Conservation (phyloP, 2,797 vertebrate species). For the Galago senegalensis region DNA sequence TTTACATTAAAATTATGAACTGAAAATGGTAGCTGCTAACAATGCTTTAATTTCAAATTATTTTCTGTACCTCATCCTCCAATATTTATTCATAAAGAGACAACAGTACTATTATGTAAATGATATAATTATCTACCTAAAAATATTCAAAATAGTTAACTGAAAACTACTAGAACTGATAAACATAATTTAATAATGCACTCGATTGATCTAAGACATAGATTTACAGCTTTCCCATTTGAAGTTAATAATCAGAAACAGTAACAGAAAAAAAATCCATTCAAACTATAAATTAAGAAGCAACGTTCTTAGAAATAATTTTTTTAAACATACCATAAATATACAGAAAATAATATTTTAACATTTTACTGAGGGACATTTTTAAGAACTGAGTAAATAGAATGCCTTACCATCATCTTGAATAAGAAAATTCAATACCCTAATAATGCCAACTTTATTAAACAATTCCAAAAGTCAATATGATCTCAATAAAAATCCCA, state of each 20-base stretch:
- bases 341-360: background rate
- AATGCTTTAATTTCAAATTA: background rate
- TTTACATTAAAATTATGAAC: constrained; percentile 40
- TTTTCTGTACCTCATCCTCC: background rate
- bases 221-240: background rate
- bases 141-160: constrained; percentile 54
- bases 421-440: constrained; percentile 25
- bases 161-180: constrained; percentile 8
- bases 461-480: constrained; percentile 43
- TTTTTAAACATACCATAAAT: constrained; percentile 33
- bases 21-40: background rate
- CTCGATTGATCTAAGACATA: constrained; percentile 33
- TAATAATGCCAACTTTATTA: constrained; percentile 4
- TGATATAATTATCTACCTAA: constrained; percentile 50
- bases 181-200: constrained; percentile 10
- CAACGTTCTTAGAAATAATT: constrained; percentile 24
- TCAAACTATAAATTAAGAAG: background rate
- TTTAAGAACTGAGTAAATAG: constrained; percentile 8
- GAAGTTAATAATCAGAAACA: constrained; percentile 52
- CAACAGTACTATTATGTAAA: background rate
- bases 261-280: constrained; percentile 9
- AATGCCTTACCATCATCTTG: background rate
- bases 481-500: constrained; percentile 22
- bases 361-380: background rate
- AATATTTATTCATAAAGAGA: constrained; percentile 17